phyloP scores from a whole-genome alignment of 1,140 invertebrate species.

The Lepidurus arcticus region DNA sequence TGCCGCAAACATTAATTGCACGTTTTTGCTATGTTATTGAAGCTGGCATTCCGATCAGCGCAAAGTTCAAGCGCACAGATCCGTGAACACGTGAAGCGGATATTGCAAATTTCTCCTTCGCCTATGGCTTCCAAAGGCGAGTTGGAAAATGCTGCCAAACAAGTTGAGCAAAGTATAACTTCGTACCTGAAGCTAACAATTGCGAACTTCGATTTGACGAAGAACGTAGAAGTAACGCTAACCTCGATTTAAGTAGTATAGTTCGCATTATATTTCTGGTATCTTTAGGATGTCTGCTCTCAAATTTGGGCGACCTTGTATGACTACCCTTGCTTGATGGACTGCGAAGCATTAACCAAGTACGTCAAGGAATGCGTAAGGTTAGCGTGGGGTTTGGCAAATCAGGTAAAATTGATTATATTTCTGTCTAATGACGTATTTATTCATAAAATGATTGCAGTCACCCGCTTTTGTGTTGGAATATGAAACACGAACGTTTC shows the following conservation, averaged over 20 bases:
- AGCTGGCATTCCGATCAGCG: slow-evolving; percentile 57
- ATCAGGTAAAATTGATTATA: slow-evolving; percentile 45
- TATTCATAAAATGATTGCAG: slow-evolving; percentile 41
- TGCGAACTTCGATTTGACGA: slow-evolving; percentile 53
- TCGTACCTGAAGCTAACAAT: slow-evolving; percentile 51
- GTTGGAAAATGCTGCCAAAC: slow-evolving; percentile 38
- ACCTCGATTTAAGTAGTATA: not conserved
- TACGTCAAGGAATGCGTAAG: slow-evolving; percentile 60
- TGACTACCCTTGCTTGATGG: slow-evolving; percentile 65
- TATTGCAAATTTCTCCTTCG: slow-evolving; percentile 48
- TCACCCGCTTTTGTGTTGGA: slow-evolving; percentile 50
- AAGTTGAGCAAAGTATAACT: slow-evolving; percentile 50
- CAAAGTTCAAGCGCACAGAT: slow-evolving; percentile 50
- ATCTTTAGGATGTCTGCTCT: slow-evolving; percentile 55
- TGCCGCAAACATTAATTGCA: slow-evolving; percentile 16
- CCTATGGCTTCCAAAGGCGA: slow-evolving; percentile 28
- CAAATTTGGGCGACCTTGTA: slow-evolving; percentile 64
- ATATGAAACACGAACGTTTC: slow-evolving; percentile 55
- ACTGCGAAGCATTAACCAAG: slow-evolving; percentile 54
- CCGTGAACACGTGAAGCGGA: slow-evolving; percentile 48
- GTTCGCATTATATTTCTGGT: slow-evolving; percentile 12
- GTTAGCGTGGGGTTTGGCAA: slow-evolving; percentile 59
- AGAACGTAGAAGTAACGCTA: slow-evolving; percentile 51
- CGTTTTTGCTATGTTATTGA: slow-evolving; percentile 21
- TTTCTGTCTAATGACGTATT: slow-evolving; percentile 1